Conservation (phyloP, 2,113 vertebrate species). For the Mesoclemmys tuberculata region DNA sequence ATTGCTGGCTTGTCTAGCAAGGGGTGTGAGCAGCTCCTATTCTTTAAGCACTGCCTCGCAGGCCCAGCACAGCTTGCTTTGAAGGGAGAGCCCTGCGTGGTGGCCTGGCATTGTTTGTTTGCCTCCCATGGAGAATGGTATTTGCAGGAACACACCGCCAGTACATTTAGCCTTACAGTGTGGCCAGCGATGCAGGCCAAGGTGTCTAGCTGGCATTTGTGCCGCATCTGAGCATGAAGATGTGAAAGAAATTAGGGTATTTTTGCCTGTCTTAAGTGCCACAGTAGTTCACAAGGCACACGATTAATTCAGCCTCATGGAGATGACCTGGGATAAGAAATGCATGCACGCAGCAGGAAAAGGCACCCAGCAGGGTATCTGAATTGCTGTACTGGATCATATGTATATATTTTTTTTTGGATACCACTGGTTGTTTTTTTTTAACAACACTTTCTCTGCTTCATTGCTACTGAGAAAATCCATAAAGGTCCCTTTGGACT, state of each 20-base stretch:
- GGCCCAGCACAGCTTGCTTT: rapidly evolving
- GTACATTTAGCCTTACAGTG: not conserved
- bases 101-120: too few relatives aligned
- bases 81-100: not conserved
- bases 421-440: not conserved
- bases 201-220: not conserved
- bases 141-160: not conserved
- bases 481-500: not conserved
- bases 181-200: not conserved
- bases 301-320: not conserved
- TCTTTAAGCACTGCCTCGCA: rapidly evolving
- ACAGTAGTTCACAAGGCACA: not conserved
- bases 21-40: rapidly evolving
- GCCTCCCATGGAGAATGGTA: not conserved
- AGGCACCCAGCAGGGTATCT: not conserved
- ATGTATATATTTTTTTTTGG: rapidly evolving
- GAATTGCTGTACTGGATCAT: rapidly evolving
- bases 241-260: rapidly evolving
- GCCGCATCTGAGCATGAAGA: rapidly evolving
- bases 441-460: not conserved
- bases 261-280: not conserved
- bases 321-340: not conserved
- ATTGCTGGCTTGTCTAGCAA: not conserved
- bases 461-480: not conserved
- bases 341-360: rapidly evolving